These are phyloP conservation scores for Eupsittula cactorum DNA, from an alignment of 2,113 vertebrate species.

Conservation along the genomic window DNA sequence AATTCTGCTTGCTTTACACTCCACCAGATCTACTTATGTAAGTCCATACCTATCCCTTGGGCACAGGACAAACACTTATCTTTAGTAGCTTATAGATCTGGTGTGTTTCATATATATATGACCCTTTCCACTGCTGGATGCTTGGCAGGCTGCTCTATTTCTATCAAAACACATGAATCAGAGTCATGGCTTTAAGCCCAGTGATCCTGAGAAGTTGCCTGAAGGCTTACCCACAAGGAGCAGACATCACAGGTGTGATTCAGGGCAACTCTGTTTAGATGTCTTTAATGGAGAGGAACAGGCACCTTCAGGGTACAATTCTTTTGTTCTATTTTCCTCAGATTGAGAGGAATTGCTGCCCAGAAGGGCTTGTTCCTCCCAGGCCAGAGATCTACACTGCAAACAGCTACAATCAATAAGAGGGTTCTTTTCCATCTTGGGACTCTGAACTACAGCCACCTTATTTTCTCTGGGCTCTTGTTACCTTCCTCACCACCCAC, in stretches of 20 bases:
- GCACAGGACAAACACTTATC: not conserved
- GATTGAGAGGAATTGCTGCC: not conserved
- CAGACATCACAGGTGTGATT: not conserved
- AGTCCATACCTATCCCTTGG: not conserved
- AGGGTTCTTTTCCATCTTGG: not conserved
- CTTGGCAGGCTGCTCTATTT: not conserved
- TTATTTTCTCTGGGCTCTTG: not conserved
- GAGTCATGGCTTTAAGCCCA: not conserved
- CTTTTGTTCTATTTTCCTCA: not conserved
- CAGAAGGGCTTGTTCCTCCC: not conserved
- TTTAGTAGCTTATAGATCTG: not conserved
- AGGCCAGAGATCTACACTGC: not conserved
- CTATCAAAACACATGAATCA: not conserved
- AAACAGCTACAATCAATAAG: not conserved
- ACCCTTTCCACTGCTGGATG: not conserved
- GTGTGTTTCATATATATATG: not conserved
- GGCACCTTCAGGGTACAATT: not conserved
- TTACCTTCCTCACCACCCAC: not conserved
- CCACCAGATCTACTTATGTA: not conserved
- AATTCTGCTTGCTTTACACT: not conserved
- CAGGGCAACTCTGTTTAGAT: not conserved
- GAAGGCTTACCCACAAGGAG: not conserved
- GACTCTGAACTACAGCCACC: not conserved
- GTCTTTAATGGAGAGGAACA: not conserved
- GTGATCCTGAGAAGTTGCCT: not conserved